These are phyloP conservation scores for Dendrocincla tyrannina DNA, from an alignment of 2,797 vertebrate species.

Conservation along the genomic window DNA sequence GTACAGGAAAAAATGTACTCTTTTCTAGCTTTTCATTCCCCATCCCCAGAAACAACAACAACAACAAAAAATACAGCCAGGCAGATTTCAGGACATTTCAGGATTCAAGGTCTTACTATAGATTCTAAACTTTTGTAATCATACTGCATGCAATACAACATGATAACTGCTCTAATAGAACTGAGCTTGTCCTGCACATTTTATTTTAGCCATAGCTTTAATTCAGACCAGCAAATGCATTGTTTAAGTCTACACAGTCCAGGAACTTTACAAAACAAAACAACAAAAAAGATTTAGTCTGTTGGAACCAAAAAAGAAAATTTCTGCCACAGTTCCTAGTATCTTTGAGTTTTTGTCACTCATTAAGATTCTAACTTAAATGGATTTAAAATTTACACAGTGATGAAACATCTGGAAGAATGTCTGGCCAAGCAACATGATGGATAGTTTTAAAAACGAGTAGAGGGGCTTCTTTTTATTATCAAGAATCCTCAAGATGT, in stretches of 20 bases:
- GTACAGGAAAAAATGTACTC: not conserved
- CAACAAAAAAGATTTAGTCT: not conserved
- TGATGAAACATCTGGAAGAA: not conserved
- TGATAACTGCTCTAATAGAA: not conserved
- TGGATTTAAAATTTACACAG: not conserved
- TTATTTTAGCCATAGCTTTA: not conserved
- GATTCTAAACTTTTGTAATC: not conserved
- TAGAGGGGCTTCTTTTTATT: not conserved
- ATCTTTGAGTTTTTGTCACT: not conserved
- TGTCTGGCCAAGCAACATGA: not conserved
- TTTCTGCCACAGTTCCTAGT: not conserved
- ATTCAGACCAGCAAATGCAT: not conserved
- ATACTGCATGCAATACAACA: not conserved
- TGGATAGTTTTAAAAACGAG: not conserved
- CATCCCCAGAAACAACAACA: not conserved
- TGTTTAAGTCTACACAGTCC: not conserved
- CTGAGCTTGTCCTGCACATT: not conserved
- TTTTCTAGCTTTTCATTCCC: not conserved
- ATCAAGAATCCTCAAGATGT: not conserved
- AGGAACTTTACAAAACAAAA: not conserved
- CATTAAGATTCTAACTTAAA: not conserved
- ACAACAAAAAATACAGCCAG: not conserved
- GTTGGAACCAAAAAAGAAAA: not conserved
- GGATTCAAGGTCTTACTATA: not conserved
- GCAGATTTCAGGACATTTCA: not conserved